Conservation (phyloP, 2,797 vertebrate species). For the Pangasius djambal region DNA sequence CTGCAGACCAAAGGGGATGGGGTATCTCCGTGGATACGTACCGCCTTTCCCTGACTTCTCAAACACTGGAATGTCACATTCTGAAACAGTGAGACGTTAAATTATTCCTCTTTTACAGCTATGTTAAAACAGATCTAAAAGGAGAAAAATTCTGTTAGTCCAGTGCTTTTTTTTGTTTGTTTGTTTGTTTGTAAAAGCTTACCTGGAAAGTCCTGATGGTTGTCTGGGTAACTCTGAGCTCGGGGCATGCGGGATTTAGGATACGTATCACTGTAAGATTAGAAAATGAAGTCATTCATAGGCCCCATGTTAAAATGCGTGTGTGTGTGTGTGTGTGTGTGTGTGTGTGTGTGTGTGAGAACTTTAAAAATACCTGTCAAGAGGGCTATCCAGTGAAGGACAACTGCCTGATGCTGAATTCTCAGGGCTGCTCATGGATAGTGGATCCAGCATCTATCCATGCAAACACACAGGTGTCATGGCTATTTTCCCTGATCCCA, state of each 20-base stretch:
- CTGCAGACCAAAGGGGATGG: constrained; percentile 90
- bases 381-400: constrained; percentile 95
- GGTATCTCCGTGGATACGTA: constrained; percentile 94
- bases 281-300: not conserved
- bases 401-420: constrained; percentile 98
- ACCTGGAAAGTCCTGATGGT: constrained; percentile 98
- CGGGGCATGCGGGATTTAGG: constrained; percentile 96
- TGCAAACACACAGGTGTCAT: not conserved
- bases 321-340: not conserved
- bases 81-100: constrained; percentile 62
- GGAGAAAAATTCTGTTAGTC: not conserved
- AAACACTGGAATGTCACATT: constrained; percentile 94
- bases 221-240: constrained; percentile 98
- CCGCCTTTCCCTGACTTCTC: constrained; percentile 98
- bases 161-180: not conserved
- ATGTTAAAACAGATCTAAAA: not conserved
- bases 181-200: constrained; percentile 35
- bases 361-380: constrained; percentile 85
- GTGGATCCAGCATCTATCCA: constrained; percentile 92
- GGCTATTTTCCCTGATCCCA: not conserved
- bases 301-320: not conserved
- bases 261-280: constrained; percentile 85
- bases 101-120: not conserved
- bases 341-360: not conserved
- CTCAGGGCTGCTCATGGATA: constrained; percentile 98